Evolutionary conservation across 2,113 vertebrate genomes (phyloP).

Genomic region (Halichoerus grypus): DNA sequence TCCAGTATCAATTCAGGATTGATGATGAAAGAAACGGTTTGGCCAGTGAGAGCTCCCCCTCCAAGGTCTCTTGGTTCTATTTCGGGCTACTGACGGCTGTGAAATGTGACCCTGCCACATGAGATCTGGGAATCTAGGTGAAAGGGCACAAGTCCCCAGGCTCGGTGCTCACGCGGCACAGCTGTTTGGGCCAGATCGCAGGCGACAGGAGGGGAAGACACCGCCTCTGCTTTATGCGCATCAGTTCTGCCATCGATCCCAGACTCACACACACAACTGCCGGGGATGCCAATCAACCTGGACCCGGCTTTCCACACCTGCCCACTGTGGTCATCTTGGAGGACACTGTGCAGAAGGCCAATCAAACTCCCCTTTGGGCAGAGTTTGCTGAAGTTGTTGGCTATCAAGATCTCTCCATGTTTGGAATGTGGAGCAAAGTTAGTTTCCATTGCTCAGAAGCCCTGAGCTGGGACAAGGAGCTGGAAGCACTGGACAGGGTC

Average conservation of each 20-base stretch:
- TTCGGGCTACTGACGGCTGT: conserved; percentile 48
- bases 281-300: not conserved
- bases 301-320: not conserved
- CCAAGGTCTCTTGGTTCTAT: conserved; percentile 54
- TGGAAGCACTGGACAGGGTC: not conserved
- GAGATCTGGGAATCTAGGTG: conserved; percentile 58
- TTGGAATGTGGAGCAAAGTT: not conserved
- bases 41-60: not conserved
- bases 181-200: not conserved
- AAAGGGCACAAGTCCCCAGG: conserved; percentile 53
- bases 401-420: not conserved
- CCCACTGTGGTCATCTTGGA: not conserved
- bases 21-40: not conserved
- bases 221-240: not conserved
- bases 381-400: not conserved
- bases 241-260: not conserved
- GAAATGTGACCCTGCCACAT: conserved; percentile 25
- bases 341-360: not conserved
- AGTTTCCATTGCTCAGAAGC: not conserved
- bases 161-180: not conserved
- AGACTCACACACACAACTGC: not conserved
- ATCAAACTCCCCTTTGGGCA: not conserved
- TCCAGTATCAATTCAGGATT: not conserved
- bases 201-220: not conserved
- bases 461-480: not conserved